Percentiles rank a stretch among this genome's conserved stretches.
Evolutionary conservation across 1,140 invertebrate genomes (phyloP).

Genomic region (Drosophila sproati): DNA sequence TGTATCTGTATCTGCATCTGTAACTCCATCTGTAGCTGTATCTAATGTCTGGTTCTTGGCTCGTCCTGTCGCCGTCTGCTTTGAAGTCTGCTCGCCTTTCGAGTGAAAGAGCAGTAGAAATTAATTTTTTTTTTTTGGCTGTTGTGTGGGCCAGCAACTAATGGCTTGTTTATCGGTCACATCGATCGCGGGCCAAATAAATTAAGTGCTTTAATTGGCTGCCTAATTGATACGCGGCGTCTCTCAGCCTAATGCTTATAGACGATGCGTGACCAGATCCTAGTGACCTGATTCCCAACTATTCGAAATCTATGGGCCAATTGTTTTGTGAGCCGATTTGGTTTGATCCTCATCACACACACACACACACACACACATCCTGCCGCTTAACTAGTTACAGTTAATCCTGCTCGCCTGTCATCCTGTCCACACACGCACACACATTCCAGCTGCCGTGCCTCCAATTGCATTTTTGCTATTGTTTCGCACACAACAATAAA

Average conservation of each 20-base stretch:
- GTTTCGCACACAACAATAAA: slow-evolving; percentile 19
- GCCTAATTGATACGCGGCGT: slow-evolving; percentile 49
- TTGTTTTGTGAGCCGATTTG: slow-evolving; percentile 16
- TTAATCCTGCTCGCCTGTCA: slow-evolving; percentile 51
- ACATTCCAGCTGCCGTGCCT: slow-evolving; percentile 45
- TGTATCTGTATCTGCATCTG: slow-evolving; percentile 8
- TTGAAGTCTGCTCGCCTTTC: slow-evolving; percentile 46
- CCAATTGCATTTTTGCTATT: slow-evolving; percentile 52
- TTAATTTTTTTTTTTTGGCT: neutral
- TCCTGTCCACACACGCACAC: slow-evolving; percentile 43
- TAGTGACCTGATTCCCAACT: too few species aligned
- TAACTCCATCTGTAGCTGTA: neutral
- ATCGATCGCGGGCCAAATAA: slow-evolving; percentile 43
- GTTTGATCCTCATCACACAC: neutral
- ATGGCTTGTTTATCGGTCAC: slow-evolving; percentile 45
- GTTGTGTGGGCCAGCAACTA: slow-evolving; percentile 16
- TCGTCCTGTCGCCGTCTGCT: slow-evolving; percentile 42
- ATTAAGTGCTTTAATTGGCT: slow-evolving; percentile 52
- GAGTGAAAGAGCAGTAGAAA: neutral
- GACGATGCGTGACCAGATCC: slow-evolving; percentile 4
- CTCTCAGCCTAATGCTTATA: slow-evolving; percentile 4
- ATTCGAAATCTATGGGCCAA: too few species aligned
- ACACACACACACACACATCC: slow-evolving; percentile 26
- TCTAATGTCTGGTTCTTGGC: slow-evolving; percentile 3
- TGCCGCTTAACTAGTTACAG: slow-evolving; percentile 20